These are phyloP conservation scores for Crypturellus tataupa DNA, from an alignment of 2,797 vertebrate genomes.

Conservation along the genomic window DNA sequence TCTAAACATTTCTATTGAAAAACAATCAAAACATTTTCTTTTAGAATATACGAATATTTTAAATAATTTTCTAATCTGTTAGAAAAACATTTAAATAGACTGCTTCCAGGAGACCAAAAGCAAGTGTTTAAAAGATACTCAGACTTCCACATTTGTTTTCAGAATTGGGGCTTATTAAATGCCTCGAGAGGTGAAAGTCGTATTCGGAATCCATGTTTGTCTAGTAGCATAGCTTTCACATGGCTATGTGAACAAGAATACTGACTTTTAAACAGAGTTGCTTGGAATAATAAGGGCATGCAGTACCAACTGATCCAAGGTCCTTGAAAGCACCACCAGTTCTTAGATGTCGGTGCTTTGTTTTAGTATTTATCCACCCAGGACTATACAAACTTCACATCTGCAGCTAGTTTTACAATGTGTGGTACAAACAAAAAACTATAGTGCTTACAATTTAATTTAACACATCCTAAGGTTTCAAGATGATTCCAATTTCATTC, in stretches of 20 bases:
- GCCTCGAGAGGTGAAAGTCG: not conserved
- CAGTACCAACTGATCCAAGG: not conserved
- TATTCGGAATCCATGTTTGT: not conserved
- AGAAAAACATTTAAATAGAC: not conserved
- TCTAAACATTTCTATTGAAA: not conserved
- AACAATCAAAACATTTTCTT: not conserved
- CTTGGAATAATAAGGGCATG: not conserved
- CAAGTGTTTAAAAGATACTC: not conserved
- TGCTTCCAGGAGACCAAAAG: not conserved
- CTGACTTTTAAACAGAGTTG: not conserved
- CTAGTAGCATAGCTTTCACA: not conserved
- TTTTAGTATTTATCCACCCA: not conserved
- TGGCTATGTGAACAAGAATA: not conserved
- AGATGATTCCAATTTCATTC: not conserved
- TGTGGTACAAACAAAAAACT: not conserved
- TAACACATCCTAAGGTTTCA: not conserved
- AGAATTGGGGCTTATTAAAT: fast-evolving
- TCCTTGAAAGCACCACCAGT: not conserved
- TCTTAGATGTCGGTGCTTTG: not conserved
- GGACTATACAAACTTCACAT: not conserved
- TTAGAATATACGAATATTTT: not conserved
- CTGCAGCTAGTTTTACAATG: not conserved
- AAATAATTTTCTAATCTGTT: not conserved
- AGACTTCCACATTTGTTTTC: not conserved
- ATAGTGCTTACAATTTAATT: not conserved